Base-by-base conservation (phyloP, 1,140 invertebrate genomes). In the Medauroidea extradentata region DNA sequence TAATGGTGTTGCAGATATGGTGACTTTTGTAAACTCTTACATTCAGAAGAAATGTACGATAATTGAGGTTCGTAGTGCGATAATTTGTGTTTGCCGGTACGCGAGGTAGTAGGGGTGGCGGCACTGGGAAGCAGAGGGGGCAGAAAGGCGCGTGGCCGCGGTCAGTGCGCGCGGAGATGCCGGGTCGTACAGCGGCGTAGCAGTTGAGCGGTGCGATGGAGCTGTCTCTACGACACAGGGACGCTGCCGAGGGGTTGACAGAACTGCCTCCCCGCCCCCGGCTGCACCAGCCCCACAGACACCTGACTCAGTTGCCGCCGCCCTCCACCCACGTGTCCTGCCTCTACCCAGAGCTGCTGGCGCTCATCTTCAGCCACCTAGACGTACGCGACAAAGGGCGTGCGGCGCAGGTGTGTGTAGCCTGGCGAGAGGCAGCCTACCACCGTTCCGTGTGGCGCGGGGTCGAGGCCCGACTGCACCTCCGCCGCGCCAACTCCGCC, bases 391-490 rank as follows among this genome's bases (percentile, higher is more conserved):
- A 96, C 77, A 85, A 93, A 71, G 93, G 94, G 0, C 78, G 91
- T 24, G 93, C 88, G 2, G 91, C 93, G 2, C 93, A 94, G 76
- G 93, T 96, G 58, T 97, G 94, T 76, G 79, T 82, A 16, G 79
- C 88, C 21, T 96, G 94, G 94, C 76, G 91, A 57, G 93, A 96
- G 59, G 93, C 93, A 2, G 91, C 93, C 3, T 95, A 96, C 71
- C 85, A 91, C 65, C 87, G 92, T 59, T 90, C 89, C 4, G 93
- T 96, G 4, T 97, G 94, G 94, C 84, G 91, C 61, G 91, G 91
- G 39, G 91, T 94, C 3, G 91, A 94, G 71, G 93, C 94, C 0
- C 88, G 90, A 65, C 74, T 97, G 60, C 94, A 97, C 75, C 81
- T 97, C 34, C 81, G 90, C 41, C 83, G 90, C 60, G 84, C 91